Percentiles rank a stretch among this genome's conserved stretches.
These are phyloP conservation scores for Nestor notabilis DNA, from an alignment of 2,113 vertebrate genomes.

Conservation along the genomic window DNA sequence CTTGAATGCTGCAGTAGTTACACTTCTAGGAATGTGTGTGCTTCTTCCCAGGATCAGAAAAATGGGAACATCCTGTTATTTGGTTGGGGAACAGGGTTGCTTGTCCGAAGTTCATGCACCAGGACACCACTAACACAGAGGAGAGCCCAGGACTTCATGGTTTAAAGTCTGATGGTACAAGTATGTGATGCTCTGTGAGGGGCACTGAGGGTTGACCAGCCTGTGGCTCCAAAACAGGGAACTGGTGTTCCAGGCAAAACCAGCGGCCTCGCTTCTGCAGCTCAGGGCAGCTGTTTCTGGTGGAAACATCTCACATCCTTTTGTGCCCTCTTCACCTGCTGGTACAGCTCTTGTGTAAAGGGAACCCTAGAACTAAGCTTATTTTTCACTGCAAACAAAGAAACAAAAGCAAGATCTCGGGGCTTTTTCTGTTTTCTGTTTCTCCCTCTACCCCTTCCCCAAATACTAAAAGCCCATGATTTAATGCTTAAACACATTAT, in stretches of 20 bases:
- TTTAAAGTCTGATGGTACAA: rapidly evolving
- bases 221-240: neutral
- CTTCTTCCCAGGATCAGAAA: neutral
- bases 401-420: neutral
- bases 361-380: neutral
- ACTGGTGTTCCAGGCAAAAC: no score
- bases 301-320: neutral
- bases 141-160: neutral
- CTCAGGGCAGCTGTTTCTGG: neutral
- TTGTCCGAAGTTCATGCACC: neutral
- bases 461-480: neutral
- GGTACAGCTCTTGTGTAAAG: neutral
- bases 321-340: neutral
- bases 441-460: neutral
- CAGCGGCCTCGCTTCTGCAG: neutral
- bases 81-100: neutral
- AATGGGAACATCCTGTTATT: neutral
- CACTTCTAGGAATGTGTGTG: neutral
- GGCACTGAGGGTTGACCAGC: neutral
- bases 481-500: conserved; percentile 45
- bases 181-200: neutral
- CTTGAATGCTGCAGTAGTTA: neutral
- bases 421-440: neutral
- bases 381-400: neutral
- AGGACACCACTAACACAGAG: rapidly evolving